Conservation (phyloP, 2,113 vertebrate genomes). For the Antigone vipio region DNA sequence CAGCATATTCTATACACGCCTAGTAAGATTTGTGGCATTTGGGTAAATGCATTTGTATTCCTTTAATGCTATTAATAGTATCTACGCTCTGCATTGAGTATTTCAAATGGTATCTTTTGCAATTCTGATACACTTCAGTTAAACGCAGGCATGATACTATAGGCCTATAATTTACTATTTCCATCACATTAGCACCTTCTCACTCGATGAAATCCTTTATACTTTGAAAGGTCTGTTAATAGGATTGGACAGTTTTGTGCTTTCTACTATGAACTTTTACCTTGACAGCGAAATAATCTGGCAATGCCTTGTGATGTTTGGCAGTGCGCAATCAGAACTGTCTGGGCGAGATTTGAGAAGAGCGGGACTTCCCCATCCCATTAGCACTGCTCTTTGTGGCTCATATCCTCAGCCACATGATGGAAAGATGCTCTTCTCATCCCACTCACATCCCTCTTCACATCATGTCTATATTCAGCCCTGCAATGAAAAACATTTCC, state of each 20-base stretch:
- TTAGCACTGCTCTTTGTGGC: not conserved
- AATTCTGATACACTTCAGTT: not conserved
- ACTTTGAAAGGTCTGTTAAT: not conserved
- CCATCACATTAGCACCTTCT: not conserved
- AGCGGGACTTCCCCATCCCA: not conserved
- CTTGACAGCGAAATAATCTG: not conserved
- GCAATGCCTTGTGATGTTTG: not conserved
- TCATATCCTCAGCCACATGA: not conserved
- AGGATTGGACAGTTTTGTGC: not conserved
- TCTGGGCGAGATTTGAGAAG: not conserved
- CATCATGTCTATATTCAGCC: not conserved
- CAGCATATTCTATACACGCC: conserved; percentile 19
- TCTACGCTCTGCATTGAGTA: not conserved
- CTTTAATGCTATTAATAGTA: conserved; percentile 33
- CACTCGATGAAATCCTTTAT: not conserved
- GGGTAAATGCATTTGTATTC: conserved; percentile 55
- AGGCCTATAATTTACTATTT: not conserved
- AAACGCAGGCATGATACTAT: not conserved
- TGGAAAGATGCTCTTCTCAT: not conserved
- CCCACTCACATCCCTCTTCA: not conserved
- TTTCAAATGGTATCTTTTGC: not conserved
- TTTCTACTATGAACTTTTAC: not conserved
- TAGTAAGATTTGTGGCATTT: conserved; percentile 31
- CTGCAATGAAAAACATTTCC: not conserved
- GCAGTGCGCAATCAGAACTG: not conserved